Evolutionary conservation across 2,113 vertebrate genomes (phyloP).

Genomic region (Cariama cristata): DNA sequence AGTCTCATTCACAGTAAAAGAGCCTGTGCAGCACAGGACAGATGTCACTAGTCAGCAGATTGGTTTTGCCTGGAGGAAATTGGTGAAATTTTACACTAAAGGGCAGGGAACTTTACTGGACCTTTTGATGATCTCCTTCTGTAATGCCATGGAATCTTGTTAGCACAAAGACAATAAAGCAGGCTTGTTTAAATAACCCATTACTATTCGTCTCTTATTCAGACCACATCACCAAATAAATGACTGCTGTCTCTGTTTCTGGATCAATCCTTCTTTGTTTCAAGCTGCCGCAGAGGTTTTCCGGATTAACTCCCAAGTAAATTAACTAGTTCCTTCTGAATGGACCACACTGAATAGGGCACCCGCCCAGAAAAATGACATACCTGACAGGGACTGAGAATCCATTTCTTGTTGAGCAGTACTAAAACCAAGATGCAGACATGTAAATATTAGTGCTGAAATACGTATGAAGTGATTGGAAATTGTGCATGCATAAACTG

Average conservation of each 20-base stretch:
- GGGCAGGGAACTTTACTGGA: conserved; percentile 43
- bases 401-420: neutral
- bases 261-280: conserved; percentile 54
- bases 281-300: conserved; percentile 14
- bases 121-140: conserved; percentile 31
- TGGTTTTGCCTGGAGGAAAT: conserved; percentile 15
- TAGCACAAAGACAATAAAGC: conserved; percentile 40
- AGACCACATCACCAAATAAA: conserved; percentile 31
- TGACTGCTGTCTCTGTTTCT: conserved; percentile 37
- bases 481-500: neutral
- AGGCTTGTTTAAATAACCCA: conserved; percentile 51
- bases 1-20: neutral
- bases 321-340: conserved; percentile 7
- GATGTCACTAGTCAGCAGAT: conserved; percentile 33
- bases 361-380: neutral
- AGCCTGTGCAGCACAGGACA: neutral
- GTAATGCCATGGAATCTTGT: conserved; percentile 14
- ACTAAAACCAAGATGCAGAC: neutral
- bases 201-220: conserved; percentile 17
- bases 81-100: conserved; percentile 33
- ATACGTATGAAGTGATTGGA: neutral
- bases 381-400: neutral
- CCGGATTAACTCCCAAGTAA: conserved; percentile 17
- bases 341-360: neutral
- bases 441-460: neutral